Evolutionary conservation across 1,140 invertebrate genomes (phyloP), one percentile per base, ranked within the genome.

Genomic region (Drosophila setifemur): DNA sequence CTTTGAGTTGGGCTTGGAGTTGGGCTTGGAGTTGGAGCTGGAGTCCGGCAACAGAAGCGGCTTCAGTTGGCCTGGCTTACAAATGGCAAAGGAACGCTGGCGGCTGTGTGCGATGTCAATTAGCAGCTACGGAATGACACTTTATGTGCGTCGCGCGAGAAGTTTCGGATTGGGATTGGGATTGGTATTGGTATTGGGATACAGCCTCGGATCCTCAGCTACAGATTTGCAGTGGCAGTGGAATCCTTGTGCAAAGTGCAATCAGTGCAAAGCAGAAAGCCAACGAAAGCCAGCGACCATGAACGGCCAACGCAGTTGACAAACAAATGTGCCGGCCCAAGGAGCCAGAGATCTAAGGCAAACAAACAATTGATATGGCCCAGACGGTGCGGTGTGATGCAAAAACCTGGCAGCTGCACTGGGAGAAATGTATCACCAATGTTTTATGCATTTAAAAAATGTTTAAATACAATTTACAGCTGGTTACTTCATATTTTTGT

Each of bases 111-210:
- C 85, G 75, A 88, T 88, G 85, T 88, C 85, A 88, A 88, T 88
- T 88, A 88, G 85, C 85, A 88, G 85, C 78, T 76, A 79, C 78
- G 85, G 85, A 88, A 88, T 83, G 85, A 88, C 85, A 88, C 85
- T 88, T 88, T 88, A 88, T 88, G 85, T 88, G 83, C 85, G 83
- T 88, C 68, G 78, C 74, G 70, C 78, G 67, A 78, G 68, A 67
- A 70, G 73, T 67, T 43, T 66, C 66, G 21, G 66, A 21, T 23
- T 28, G 23, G 21, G 63, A 31, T 16, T 21, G n/a, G n/a, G n/a
- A n/a, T n/a, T n/a, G n/a, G n/a, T n/a, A n/a, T 43, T 66, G 60
- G 21, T 57, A 21, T 23, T 28, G 23, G 21, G 63, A 31, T 16
- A 14, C 28, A 23, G 39, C 37, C 7, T 23, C 12, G 21, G 11